Percentiles rank a stretch among this genome's conserved stretches.
Conservation (phyloP, 2,113 vertebrate genomes). For the Oncorhynchus mykiss region DNA sequence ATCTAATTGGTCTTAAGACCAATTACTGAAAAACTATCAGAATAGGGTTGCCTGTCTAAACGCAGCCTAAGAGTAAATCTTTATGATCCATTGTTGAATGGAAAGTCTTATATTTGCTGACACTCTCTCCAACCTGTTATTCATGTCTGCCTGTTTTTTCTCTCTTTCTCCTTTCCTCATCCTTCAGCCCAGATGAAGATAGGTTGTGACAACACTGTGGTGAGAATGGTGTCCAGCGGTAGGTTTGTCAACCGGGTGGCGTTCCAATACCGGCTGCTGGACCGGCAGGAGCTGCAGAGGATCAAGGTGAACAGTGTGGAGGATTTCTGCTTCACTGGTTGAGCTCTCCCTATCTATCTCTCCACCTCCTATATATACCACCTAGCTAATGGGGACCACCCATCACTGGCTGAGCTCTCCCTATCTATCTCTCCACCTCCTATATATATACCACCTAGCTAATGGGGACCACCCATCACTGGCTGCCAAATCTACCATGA, state of each 20-base stretch:
- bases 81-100: no score
- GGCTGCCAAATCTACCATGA: constrained; percentile 38
- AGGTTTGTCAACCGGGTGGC: constrained; percentile 87
- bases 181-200: constrained; percentile 88
- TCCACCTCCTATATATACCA: not conserved
- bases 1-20: no score
- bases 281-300: constrained; percentile 79
- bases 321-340: constrained; percentile 83
- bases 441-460: not conserved
- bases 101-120: no score
- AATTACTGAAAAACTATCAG: no score
- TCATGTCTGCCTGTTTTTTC: not conserved
- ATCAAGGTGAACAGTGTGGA: constrained; percentile 87
- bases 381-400: not conserved
- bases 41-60: no score
- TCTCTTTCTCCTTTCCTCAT: not conserved
- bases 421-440: constrained; percentile 1
- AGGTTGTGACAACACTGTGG: constrained; percentile 89
- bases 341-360: constrained; percentile 20
- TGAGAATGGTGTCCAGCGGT: constrained; percentile 93
- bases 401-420: constrained; percentile 21
- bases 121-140: no score
- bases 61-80: no score
- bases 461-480: not conserved
- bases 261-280: constrained; percentile 87